Evolutionary conservation across 2,797 vertebrate genomes (phyloP).

Genomic region (Sebastiscus albofasciatus): DNA sequence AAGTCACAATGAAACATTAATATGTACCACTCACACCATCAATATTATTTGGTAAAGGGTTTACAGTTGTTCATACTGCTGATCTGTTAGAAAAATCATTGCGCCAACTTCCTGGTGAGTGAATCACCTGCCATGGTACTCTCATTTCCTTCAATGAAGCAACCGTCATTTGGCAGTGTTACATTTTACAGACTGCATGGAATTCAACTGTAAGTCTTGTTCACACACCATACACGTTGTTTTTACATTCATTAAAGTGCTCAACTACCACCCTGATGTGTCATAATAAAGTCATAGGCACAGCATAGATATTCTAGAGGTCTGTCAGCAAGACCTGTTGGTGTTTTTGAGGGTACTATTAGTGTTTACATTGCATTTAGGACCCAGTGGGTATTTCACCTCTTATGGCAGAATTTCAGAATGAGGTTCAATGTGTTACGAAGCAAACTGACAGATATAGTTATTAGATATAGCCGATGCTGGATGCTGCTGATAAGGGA

Average conservation of each 20-base stretch:
- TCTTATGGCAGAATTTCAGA: not conserved
- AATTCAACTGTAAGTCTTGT: not conserved
- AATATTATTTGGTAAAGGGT: not conserved
- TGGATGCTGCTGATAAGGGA: not conserved
- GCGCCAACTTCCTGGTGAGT: slow-evolving; percentile 1
- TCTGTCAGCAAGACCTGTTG: not conserved
- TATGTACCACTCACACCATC: not conserved
- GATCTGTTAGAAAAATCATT: not conserved
- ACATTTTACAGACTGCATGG: not conserved
- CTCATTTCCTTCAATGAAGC: not conserved
- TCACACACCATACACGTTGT: not conserved
- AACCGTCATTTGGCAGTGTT: not conserved
- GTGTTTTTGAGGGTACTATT: not conserved
- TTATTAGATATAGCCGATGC: not conserved
- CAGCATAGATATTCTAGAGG: not conserved
- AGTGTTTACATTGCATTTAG: not conserved
- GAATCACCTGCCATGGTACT: not conserved
- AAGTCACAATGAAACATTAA: not conserved
- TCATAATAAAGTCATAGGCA: not conserved
- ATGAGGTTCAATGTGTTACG: not conserved
- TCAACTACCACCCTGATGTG: not conserved
- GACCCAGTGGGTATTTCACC: not conserved
- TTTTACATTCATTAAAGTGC: not conserved
- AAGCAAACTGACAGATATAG: not conserved
- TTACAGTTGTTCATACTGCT: not conserved